Percentiles rank a stretch among this genome's conserved stretches.
phyloP scores from a whole-genome alignment of 2,113 vertebrate species.

The Raja brachyura region DNA sequence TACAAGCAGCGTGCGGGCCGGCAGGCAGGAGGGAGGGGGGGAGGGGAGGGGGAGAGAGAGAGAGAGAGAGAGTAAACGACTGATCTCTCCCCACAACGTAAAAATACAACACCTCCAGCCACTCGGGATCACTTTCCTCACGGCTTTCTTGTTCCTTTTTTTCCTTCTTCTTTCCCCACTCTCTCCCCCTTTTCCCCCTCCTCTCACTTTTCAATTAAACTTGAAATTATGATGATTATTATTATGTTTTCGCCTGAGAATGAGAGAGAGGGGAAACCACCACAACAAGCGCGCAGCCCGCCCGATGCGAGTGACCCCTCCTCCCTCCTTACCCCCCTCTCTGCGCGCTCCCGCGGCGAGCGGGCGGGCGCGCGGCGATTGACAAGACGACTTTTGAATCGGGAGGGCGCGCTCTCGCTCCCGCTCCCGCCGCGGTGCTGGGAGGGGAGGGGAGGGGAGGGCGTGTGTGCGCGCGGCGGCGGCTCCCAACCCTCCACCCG shows the following conservation, averaged over 20 bases:
- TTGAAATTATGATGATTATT: too few species aligned
- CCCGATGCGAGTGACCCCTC: conserved; percentile 27
- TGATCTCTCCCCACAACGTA: background rate
- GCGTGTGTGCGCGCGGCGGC: conserved; percentile 42
- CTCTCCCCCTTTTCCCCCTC: too few species aligned
- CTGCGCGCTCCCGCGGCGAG: conserved; percentile 20
- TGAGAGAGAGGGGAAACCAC: background rate
- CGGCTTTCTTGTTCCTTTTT: too few species aligned
- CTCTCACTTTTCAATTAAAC: too few species aligned
- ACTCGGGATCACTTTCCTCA: background rate
- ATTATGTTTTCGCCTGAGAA: background rate
- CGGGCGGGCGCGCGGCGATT: conserved; percentile 37
- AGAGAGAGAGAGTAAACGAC: background rate
- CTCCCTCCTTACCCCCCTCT: conserved; percentile 35
- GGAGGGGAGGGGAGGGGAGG: too few species aligned
- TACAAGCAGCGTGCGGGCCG: background rate
- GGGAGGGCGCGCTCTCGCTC: conserved; percentile 38
- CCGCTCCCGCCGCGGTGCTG: conserved; percentile 42
- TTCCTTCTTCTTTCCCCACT: too few species aligned
- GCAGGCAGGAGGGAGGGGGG: too few species aligned
- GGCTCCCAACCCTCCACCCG: conserved; percentile 48
- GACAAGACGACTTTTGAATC: background rate
- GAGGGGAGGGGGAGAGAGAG: too few species aligned
- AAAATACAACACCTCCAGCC: background rate
- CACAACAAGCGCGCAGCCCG: conserved; percentile 22